Conservation (phyloP, 2,888 invertebrate genomes). For the Marronus borbonicus region DNA sequence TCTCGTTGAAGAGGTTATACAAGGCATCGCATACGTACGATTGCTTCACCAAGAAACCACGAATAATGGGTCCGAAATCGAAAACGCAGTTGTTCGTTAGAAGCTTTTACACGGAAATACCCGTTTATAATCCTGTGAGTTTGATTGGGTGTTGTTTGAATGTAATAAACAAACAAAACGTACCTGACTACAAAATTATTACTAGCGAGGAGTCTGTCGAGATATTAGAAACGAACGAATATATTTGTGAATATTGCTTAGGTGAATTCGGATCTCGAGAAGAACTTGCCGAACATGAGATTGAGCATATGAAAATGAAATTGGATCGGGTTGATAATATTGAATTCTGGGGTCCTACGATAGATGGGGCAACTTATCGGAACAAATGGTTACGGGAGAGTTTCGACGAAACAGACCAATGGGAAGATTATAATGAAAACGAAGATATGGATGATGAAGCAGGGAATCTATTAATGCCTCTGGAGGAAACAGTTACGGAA, state of each 20-base stretch:
- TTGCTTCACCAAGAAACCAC: constrained; percentile 46
- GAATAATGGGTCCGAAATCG: constrained; percentile 59
- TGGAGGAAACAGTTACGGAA: constrained; percentile 54
- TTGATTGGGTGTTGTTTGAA: constrained; percentile 64
- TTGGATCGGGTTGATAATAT: constrained; percentile 64
- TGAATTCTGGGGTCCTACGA: constrained; percentile 61
- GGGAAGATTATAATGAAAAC: constrained; percentile 55
- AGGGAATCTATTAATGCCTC: constrained; percentile 56
- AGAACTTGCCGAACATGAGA: constrained; percentile 66
- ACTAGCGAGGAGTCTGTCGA: constrained; percentile 55
- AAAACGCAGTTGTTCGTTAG: constrained; percentile 49
- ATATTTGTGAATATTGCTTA: constrained; percentile 65
- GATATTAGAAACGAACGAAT: constrained; percentile 54
- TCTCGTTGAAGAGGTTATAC: constrained; percentile 48
- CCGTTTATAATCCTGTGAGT: constrained; percentile 63
- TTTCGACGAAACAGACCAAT: constrained; percentile 51
- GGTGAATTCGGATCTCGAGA: constrained; percentile 63
- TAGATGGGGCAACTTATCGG: constrained; percentile 62
- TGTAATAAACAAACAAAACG: constrained; percentile 63
- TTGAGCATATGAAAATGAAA: constrained; percentile 65
- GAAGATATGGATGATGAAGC: constrained; percentile 57
- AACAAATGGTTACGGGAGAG: constrained; percentile 65
- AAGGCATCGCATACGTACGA: constrained; percentile 45
- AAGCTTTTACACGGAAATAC: constrained; percentile 47
- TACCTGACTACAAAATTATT: constrained; percentile 61